Evolutionary conservation across 1,140 invertebrate genomes (phyloP).

Genomic region (Hylaeus volcanicus): DNA sequence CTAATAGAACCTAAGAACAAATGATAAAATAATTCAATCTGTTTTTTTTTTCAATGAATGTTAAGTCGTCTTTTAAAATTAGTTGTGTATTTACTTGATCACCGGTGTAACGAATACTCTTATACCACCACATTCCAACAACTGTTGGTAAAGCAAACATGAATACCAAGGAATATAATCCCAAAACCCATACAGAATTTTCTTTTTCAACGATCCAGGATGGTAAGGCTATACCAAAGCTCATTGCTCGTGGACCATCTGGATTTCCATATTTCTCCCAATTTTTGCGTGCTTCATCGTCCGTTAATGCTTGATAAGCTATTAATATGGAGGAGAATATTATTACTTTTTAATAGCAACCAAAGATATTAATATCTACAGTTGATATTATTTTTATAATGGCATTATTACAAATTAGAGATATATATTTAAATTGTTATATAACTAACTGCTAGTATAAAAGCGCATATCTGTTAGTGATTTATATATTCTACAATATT

Average conservation of each 20-base stretch:
- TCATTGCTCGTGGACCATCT: conserved; percentile 99
- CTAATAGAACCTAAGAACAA: conserved; percentile 89
- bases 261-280: conserved; percentile 99
- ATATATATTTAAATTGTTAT: conserved; percentile 11
- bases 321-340: conserved; percentile 55
- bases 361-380: conserved; percentile 12
- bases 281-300: conserved; percentile 97
- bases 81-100: conserved; percentile 86
- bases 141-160: conserved; percentile 97
- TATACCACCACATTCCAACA: conserved; percentile 99
- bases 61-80: background rate
- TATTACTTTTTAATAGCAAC: conserved; percentile 15
- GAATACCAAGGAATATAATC: conserved; percentile 97
- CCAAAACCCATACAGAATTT: conserved; percentile 98
- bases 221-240: conserved; percentile 99
- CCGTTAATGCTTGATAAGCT: conserved; percentile 92
- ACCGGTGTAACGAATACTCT: conserved; percentile 97
- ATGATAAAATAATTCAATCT: background rate
- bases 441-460: conserved; percentile 2
- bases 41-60: background rate
- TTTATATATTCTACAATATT: background rate
- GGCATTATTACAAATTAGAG: background rate
- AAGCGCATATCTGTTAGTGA: conserved; percentile 10
- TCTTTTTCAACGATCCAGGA: conserved; percentile 99
- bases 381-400: conserved; percentile 28